Evolutionary conservation across 2,888 invertebrate species (phyloP).

Genomic region (Dynastes tityus): DNA sequence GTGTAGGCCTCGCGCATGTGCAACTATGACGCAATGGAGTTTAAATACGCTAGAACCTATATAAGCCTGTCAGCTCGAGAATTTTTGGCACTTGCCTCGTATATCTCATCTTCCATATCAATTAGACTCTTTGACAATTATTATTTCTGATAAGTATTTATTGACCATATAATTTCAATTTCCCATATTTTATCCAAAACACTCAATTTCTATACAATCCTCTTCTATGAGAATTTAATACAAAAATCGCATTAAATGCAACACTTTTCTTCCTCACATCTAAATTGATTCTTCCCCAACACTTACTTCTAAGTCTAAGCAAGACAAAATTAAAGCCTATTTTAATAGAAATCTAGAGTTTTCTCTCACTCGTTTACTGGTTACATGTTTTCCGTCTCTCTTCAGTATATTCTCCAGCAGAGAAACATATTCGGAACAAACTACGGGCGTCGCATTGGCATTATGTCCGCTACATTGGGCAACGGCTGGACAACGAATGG

Average conservation of each 20-base stretch:
- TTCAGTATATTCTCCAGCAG: not conserved
- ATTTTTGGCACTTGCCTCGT: no score
- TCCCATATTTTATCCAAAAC: not conserved
- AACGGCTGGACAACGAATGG: conserved; percentile 53
- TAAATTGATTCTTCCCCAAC: conserved; percentile 30
- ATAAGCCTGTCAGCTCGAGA: no score
- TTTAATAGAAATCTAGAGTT: conserved; percentile 10
- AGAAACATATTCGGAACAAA: not conserved
- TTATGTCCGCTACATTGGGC: conserved; percentile 57
- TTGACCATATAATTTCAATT: not conserved
- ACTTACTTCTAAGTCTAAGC: conserved; percentile 27
- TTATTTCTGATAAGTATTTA: no score
- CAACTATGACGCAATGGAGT: no score
- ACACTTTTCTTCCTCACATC: not conserved
- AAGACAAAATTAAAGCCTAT: conserved; percentile 26
- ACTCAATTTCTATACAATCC: not conserved
- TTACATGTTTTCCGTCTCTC: not conserved
- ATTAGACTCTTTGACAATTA: no score
- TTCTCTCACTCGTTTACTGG: not conserved
- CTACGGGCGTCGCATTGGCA: conserved; percentile 19
- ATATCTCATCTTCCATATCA: no score
- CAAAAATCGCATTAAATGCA: not conserved
- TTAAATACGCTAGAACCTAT: no score
- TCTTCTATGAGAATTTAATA: not conserved
- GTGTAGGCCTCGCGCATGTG: no score